Evolutionary conservation across 2,113 vertebrate species (phyloP).

Genomic region (Etia nguti): DNA sequence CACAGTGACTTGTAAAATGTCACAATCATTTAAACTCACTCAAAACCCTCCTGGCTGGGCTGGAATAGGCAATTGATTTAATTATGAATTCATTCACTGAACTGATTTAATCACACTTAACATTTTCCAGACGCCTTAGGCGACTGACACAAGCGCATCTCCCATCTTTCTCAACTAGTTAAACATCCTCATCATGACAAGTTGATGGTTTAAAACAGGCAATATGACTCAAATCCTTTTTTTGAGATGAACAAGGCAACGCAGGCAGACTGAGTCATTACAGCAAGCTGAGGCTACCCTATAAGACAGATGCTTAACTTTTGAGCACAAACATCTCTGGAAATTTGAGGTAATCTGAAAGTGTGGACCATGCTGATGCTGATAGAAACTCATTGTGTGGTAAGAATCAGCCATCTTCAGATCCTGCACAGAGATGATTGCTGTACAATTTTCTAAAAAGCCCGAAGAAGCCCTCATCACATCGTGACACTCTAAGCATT

Average conservation of each 20-base stretch:
- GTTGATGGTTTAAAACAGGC: not conserved
- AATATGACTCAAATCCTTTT: not conserved
- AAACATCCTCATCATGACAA: not conserved
- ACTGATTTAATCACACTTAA: constrained; percentile 2
- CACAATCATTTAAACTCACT: not conserved
- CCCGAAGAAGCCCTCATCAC: not conserved
- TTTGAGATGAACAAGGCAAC: not conserved
- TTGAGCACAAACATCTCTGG: not conserved
- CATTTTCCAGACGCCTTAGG: not conserved
- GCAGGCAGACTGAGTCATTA: not conserved
- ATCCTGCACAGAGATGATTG: not conserved
- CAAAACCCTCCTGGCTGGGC: not conserved
- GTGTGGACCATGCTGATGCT: not conserved
- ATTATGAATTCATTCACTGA: not conserved
- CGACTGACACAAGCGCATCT: not conserved
- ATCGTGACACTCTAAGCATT: not conserved
- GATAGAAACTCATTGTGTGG: not conserved
- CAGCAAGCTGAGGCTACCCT: not conserved
- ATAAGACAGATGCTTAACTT: not conserved
- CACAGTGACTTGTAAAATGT: constrained; percentile 7
- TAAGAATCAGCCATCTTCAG: not conserved
- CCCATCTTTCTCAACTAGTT: not conserved
- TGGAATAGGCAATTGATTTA: not conserved
- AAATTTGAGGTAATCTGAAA: not conserved
- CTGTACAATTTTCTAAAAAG: not conserved